These are phyloP conservation scores for Clepsis dumicolana DNA, from an alignment of 2,888 invertebrate species.

Conservation along the genomic window DNA sequence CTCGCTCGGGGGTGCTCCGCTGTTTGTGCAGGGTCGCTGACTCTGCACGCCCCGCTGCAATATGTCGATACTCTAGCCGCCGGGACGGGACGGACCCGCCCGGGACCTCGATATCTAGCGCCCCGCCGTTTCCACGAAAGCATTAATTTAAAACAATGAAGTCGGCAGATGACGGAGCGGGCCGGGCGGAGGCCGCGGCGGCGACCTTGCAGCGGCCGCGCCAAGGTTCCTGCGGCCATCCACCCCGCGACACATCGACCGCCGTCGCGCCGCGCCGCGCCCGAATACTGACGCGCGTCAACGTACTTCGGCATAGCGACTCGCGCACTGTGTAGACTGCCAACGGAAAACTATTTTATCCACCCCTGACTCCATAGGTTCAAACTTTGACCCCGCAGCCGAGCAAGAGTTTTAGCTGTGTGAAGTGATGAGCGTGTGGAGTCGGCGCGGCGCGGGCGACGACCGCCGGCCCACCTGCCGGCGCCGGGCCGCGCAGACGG, in stretches of 20 bases:
- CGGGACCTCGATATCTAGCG: neutral
- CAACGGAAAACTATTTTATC: neutral
- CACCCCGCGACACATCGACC: conserved; percentile 55
- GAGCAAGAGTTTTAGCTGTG: neutral
- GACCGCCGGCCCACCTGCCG: conserved; percentile 38
- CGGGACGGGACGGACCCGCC: too few relatives aligned
- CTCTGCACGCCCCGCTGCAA: conserved; percentile 20
- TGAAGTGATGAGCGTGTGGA: neutral
- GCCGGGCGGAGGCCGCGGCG: conserved; percentile 30
- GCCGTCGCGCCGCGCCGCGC: conserved; percentile 41
- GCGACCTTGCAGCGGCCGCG: conserved; percentile 68
- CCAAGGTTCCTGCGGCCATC: conserved; percentile 66
- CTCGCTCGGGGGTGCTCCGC: conserved; percentile 32
- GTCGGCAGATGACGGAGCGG: conserved; percentile 27
- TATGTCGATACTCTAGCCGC: conserved; percentile 19
- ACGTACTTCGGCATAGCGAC: conserved; percentile 25
- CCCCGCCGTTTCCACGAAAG: neutral
- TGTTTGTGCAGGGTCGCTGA: conserved; percentile 29
- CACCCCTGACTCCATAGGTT: neutral
- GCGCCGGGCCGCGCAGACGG: conserved; percentile 43
- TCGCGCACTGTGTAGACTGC: neutral
- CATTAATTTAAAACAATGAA: conserved; percentile 9
- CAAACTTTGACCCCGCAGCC: neutral
- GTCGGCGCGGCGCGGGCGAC: conserved; percentile 30
- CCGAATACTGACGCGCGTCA: conserved; percentile 30